Evolutionary conservation across 2,113 vertebrate genomes (phyloP).

Genomic region (Colaptes auratus): DNA sequence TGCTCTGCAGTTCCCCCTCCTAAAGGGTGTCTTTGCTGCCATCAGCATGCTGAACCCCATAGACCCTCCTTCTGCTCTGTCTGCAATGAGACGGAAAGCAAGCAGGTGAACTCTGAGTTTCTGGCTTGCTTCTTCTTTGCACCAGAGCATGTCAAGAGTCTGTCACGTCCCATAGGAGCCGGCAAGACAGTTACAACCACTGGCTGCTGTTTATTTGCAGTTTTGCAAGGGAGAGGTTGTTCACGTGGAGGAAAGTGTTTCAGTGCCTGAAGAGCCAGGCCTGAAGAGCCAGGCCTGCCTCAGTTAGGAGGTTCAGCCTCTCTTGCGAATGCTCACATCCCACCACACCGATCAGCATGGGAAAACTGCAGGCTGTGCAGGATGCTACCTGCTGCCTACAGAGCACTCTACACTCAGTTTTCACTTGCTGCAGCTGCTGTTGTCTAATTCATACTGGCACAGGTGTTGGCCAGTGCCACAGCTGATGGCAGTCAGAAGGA

Average conservation of each 20-base stretch:
- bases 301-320: neutral
- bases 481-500: neutral
- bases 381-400: too few relatives aligned
- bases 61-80: neutral
- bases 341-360: neutral
- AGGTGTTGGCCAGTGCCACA: neutral
- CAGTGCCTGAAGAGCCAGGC: neutral
- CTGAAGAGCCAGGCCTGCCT: neutral
- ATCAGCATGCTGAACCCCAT: neutral
- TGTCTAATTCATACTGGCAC: accelerated
- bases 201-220: neutral
- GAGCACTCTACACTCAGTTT: neutral
- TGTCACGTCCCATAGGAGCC: accelerated
- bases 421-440: neutral
- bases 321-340: neutral
- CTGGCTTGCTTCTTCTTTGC: neutral
- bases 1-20: neutral
- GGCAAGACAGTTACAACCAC: neutral
- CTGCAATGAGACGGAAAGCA: neutral
- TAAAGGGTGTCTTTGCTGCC: neutral
- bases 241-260: neutral
- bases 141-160: neutral
- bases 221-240: neutral
- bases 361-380: too few relatives aligned
- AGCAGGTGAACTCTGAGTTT: neutral